Conservation (phyloP, 2,888 invertebrate genomes). For the Chrysodeixis includens region DNA sequence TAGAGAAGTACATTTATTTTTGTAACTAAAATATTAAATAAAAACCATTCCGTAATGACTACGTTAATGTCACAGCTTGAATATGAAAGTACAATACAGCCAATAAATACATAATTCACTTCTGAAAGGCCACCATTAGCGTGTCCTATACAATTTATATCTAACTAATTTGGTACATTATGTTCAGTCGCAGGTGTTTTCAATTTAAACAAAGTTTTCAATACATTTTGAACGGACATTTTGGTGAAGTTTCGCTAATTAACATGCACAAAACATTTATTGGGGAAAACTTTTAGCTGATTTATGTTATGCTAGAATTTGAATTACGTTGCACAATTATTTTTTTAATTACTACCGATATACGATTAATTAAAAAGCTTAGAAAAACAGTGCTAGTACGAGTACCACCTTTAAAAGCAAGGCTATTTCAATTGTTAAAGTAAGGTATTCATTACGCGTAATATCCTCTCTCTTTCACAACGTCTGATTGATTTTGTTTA, state of each 20-base stretch:
- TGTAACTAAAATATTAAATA: no score
- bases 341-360: no score
- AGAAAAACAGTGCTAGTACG: no score
- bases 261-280: not conserved
- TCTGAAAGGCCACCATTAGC: not conserved
- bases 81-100: not conserved
- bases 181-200: not conserved
- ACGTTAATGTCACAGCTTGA: not conserved
- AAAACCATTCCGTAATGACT: not conserved
- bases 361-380: no score
- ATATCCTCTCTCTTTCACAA: no score
- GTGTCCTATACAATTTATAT: conserved; percentile 1
- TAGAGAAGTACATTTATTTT: no score
- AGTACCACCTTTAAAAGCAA: no score
- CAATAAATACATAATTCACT: not conserved
- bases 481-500: no score
- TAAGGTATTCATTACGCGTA: no score
- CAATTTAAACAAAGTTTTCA: conserved; percentile 1
- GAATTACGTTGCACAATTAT: not conserved
- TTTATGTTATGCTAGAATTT: not conserved
- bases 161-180: not conserved
- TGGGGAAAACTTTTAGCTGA: not conserved
- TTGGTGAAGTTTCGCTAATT: not conserved
- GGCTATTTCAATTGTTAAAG: no score
- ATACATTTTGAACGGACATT: conserved; percentile 1